Evolutionary conservation across 1,140 invertebrate species (phyloP).

Genomic region (Pogonus chalceus): DNA sequence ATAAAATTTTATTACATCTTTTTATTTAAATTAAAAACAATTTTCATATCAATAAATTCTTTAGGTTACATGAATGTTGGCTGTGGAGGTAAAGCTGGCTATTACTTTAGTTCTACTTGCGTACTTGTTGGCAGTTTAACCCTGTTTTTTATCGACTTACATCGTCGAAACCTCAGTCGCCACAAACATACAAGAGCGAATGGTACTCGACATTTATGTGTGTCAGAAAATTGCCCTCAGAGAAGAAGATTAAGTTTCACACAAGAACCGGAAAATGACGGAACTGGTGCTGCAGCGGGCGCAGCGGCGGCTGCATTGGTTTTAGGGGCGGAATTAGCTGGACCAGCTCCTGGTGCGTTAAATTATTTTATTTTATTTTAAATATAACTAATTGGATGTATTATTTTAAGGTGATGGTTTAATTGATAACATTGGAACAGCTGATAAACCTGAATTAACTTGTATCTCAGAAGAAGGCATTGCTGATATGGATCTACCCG

Average conservation of each 20-base stretch:
- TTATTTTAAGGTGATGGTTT: slow-evolving; percentile 18
- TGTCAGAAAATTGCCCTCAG: slow-evolving; percentile 45
- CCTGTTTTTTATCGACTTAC: slow-evolving; percentile 70
- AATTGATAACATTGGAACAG: slow-evolving; percentile 26
- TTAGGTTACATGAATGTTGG: slow-evolving; percentile 68
- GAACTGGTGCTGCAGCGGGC: slow-evolving; percentile 33
- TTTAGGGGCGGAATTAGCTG: slow-evolving; percentile 42
- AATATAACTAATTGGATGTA: slow-evolving; percentile 1
- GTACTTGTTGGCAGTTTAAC: slow-evolving; percentile 63
- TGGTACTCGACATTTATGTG: slow-evolving; percentile 44
- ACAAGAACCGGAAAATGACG: slow-evolving; percentile 47
- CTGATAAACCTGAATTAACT: slow-evolving; percentile 62
- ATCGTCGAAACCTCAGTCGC: slow-evolving; percentile 53
- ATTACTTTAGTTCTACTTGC: slow-evolving; percentile 72
- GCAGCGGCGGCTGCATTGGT: slow-evolving; percentile 40
- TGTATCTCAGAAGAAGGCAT: slow-evolving; percentile 82
- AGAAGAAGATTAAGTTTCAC: slow-evolving; percentile 46
- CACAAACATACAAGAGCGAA: slow-evolving; percentile 57
- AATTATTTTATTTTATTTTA: neutral
- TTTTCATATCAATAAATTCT: slow-evolving; percentile 16
- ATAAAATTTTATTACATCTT: neutral
- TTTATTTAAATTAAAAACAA: slow-evolving; percentile 1
- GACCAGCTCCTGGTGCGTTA: slow-evolving; percentile 25
- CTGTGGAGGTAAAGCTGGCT: slow-evolving; percentile 63
- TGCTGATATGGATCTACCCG: slow-evolving; percentile 71